phyloP scores from a whole-genome alignment of 2,888 invertebrate genomes.

The Rutpela maculata region DNA sequence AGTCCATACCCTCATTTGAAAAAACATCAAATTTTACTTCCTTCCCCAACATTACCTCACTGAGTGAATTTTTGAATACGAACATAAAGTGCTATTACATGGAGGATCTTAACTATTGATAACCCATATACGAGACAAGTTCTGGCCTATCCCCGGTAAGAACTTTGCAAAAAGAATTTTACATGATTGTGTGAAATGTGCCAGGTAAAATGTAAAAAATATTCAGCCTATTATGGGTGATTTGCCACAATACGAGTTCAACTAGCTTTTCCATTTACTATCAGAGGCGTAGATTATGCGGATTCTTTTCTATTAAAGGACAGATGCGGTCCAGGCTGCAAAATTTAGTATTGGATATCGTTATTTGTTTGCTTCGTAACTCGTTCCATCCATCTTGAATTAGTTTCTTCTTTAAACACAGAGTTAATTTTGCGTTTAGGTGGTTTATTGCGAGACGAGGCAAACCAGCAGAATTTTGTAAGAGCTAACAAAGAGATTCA shows the following conservation, averaged over 20 bases:
- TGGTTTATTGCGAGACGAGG: neutral
- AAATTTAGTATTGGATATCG: neutral
- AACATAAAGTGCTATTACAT: neutral
- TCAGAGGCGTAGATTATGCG: constrained; percentile 8
- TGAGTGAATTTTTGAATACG: constrained; percentile 3
- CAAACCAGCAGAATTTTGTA: neutral
- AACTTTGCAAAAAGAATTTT: constrained; percentile 3
- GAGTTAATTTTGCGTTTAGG: neutral
- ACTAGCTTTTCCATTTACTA: neutral
- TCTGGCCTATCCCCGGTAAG: constrained; percentile 11
- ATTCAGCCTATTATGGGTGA: constrained; percentile 9
- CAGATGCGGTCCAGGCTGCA: neutral
- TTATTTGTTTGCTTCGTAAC: constrained; percentile 16
- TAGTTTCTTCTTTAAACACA: neutral
- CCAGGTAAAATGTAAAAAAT: neutral
- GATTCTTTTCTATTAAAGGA: constrained; percentile 24
- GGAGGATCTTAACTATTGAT: constrained; percentile 2
- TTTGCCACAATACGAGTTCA: neutral
- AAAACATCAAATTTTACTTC: neutral
- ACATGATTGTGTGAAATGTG: neutral
- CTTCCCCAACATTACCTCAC: neutral
- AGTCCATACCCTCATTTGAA: too few species aligned
- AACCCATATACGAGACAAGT: neutral
- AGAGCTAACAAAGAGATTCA: too few species aligned
- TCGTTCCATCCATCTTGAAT: neutral